These are phyloP conservation scores for Helarctos malayanus DNA, from an alignment of 2,797 vertebrate genomes.

Conservation along the genomic window DNA sequence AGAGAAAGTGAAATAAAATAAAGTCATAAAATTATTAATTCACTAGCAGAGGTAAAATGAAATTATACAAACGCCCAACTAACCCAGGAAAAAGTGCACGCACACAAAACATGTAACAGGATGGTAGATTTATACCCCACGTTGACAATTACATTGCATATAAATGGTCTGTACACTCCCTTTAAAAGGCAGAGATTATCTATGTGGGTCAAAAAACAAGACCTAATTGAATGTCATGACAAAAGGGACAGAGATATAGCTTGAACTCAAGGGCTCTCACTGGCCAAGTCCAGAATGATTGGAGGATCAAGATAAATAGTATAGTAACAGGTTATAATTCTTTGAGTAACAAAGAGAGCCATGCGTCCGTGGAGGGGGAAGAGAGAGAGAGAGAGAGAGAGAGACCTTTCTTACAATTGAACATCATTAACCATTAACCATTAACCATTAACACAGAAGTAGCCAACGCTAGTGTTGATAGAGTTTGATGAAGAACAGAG, in stretches of 20 bases:
- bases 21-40: not conserved
- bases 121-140: not conserved
- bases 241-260: not conserved
- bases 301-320: not conserved
- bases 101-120: no score
- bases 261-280: not conserved
- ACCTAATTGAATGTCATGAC: not conserved
- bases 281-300: no score
- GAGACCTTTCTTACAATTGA: not conserved
- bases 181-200: not conserved
- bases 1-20: slow-evolving; percentile 3
- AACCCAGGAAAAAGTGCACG: not conserved
- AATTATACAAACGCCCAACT: not conserved
- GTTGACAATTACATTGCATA: not conserved
- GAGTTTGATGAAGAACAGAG: not conserved
- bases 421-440: no score
- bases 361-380: accelerated
- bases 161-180: not conserved
- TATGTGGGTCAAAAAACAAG: not conserved
- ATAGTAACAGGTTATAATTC: not conserved
- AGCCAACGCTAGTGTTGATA: accelerated
- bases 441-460: accelerated
- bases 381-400: no score
- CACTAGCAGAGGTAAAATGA: not conserved
- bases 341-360: not conserved